A percentile compares a stretch with the other conserved stretches of the same genome.
Evolutionary conservation across 2,888 invertebrate species (phyloP).

Genomic region (Callyntrura guangdongensis): DNA sequence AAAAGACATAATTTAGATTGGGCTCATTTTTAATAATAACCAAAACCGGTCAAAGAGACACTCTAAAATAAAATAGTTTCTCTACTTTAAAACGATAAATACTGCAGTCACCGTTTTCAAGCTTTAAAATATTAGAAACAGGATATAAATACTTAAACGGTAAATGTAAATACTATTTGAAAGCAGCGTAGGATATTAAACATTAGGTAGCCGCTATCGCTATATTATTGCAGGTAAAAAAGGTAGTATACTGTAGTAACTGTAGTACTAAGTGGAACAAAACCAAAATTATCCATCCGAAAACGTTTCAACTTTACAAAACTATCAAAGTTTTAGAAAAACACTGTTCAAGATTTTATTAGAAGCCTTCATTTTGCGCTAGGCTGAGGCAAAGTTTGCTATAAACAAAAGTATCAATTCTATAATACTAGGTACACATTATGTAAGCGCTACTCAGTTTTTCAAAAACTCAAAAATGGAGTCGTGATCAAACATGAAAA

Average conservation of each 20-base stretch:
- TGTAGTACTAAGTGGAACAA: slow-evolving; percentile 38
- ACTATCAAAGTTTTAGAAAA: slow-evolving; percentile 25
- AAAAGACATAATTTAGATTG: background rate
- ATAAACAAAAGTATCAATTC: background rate
- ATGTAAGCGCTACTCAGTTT: slow-evolving; percentile 9
- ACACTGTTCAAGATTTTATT: slow-evolving; percentile 48
- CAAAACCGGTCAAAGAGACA: slow-evolving; percentile 16
- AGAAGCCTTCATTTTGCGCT: slow-evolving; percentile 43
- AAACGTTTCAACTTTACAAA: slow-evolving; percentile 27
- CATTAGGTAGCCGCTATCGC: background rate
- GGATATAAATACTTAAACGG: background rate
- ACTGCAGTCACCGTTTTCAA: slow-evolving; percentile 32
- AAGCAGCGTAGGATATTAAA: background rate
- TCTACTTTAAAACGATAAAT: background rate
- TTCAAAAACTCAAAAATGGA: slow-evolving; percentile 22
- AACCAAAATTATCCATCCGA: slow-evolving; percentile 71
- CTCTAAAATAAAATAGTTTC: background rate
- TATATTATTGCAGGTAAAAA: background rate
- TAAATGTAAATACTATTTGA: background rate
- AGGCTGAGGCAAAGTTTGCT: no score
- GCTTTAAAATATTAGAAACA: slow-evolving; percentile 13
- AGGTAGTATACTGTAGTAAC: slow-evolving; percentile 9
- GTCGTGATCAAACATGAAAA: slow-evolving; percentile 59
- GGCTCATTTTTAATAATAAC: background rate
- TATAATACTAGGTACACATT: background rate